phyloP scores from a whole-genome alignment of 2,888 invertebrate genomes.

The Perizoma flavofasciatum region DNA sequence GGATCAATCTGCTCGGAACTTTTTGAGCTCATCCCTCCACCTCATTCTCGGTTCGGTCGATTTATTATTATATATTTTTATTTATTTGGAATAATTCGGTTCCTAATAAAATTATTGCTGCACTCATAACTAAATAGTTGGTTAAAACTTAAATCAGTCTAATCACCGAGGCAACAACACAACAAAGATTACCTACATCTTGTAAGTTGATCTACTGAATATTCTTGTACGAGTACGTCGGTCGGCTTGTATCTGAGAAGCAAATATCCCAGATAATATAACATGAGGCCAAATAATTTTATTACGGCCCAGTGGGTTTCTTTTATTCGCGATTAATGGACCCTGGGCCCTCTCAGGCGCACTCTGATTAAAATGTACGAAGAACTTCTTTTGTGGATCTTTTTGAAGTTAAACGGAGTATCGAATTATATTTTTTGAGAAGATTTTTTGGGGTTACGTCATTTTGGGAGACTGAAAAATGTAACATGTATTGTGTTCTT shows the following conservation, averaged over 20 bases:
- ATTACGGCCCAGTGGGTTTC: slow-evolving; percentile 31
- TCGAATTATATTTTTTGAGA: slow-evolving; percentile 7
- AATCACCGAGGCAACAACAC: too few relatives aligned
- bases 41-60: too few relatives aligned
- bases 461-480: background rate
- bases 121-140: too few relatives aligned
- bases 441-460: background rate
- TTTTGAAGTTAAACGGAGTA: slow-evolving; percentile 23
- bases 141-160: too few relatives aligned
- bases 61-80: too few relatives aligned
- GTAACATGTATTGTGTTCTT: too few relatives aligned
- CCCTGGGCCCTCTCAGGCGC: slow-evolving; percentile 28
- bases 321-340: slow-evolving; percentile 39
- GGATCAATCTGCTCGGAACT: too few relatives aligned
- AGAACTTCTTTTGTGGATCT: slow-evolving; percentile 17
- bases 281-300: slow-evolving; percentile 36
- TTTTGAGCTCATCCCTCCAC: too few relatives aligned
- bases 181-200: too few relatives aligned
- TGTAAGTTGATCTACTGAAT: slow-evolving; percentile 1
- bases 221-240: background rate
- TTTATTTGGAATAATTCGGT: too few relatives aligned
- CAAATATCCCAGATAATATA: slow-evolving; percentile 26
- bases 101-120: too few relatives aligned
- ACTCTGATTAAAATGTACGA: slow-evolving; percentile 28
- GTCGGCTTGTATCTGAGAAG: slow-evolving; percentile 9